Percentiles rank a stretch among this genome's conserved stretches.
Evolutionary conservation across 2,113 vertebrate genomes (phyloP).

Genomic region (Lates calcarifer): DNA sequence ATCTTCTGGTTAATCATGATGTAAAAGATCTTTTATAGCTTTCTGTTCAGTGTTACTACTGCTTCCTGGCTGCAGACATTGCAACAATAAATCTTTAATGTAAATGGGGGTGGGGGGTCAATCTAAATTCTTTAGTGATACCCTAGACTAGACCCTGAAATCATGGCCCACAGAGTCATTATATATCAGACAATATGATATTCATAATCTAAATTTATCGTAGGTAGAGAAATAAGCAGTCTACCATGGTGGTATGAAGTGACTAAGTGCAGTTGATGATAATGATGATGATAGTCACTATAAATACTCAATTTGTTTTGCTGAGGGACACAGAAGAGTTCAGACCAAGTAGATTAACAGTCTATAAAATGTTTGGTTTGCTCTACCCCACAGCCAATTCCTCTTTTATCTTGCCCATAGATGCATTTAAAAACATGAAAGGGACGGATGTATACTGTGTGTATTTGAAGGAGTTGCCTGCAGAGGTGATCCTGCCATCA

Average conservation of each 20-base stretch:
- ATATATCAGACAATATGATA: slow-evolving; percentile 4
- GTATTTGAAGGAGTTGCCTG: slow-evolving; percentile 30
- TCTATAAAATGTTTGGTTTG: slow-evolving; percentile 53
- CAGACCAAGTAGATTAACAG: slow-evolving; percentile 17
- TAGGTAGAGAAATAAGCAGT: neutral
- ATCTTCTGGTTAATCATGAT: slow-evolving; percentile 63
- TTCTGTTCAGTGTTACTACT: slow-evolving; percentile 66
- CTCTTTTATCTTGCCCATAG: neutral
- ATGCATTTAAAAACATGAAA: slow-evolving; percentile 32
- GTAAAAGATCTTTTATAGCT: slow-evolving; percentile 69
- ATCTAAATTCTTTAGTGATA: neutral
- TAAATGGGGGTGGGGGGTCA: too few relatives aligned
- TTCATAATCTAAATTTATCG: neutral
- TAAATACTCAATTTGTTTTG: slow-evolving; percentile 7
- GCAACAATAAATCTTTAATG: slow-evolving; percentile 59
- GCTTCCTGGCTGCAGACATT: slow-evolving; percentile 56
- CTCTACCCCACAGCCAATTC: neutral
- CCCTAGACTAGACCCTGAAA: slow-evolving; percentile 8
- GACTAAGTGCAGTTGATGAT: neutral
- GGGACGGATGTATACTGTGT: neutral
- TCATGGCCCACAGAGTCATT: slow-evolving; percentile 5
- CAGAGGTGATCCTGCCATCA: slow-evolving; percentile 39
- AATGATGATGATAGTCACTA: neutral
- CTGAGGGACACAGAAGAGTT: slow-evolving; percentile 2
- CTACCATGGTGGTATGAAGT: slow-evolving; percentile 13